Base-by-base conservation (phyloP, 2,888 invertebrate species). In the Euzophera pinguis region DNA sequence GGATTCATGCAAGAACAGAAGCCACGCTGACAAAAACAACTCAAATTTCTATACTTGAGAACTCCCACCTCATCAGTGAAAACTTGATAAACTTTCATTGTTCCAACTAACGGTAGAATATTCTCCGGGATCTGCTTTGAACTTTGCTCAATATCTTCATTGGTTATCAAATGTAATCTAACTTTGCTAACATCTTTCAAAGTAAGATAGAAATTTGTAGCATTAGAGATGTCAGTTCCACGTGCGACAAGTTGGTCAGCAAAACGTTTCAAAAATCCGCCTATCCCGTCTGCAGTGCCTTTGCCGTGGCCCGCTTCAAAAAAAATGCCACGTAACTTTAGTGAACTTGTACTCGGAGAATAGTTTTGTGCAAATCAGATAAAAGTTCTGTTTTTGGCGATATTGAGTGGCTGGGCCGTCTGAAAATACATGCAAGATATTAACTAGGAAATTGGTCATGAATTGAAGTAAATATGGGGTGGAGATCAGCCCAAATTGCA, bases 211-310 rank as follows among this genome's bases (percentile, higher is more conserved):
- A 50, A 39, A 45, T 55, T 50, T 56, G 22, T 50, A n/a, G 56
- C 56, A 56, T 55, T 47, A 50, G 50, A 14, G 54, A 53, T 56
- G 16, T 53, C 53, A 29, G 16, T 55, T 55, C 50, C 53, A 37
- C 27, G 53, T 53, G 51, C 48, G 48, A 52, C 52, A 45, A 49
- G 22, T 45, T 48, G 39, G 43, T 54, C 53, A 14, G 50, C 39
- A 38, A 13, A 29, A 29, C 29, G 29, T 29, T 29, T 29, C 7
- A 5, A 37, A 48, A 41, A 47, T 17, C 48, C 48, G 35, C 48
- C 47, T 32, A 52, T 37, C 16, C 45, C 43, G 45, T 52, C 53
- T 27, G 53, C 53, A 22, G 43, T 49, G 27, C 50, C 49, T 14
- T 53, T 53, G 37, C 53, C 49, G 38, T 54, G 50, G 1, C 43